Conservation (phyloP, 2,888 invertebrate species). For the Macrosoma leucophasiata region DNA sequence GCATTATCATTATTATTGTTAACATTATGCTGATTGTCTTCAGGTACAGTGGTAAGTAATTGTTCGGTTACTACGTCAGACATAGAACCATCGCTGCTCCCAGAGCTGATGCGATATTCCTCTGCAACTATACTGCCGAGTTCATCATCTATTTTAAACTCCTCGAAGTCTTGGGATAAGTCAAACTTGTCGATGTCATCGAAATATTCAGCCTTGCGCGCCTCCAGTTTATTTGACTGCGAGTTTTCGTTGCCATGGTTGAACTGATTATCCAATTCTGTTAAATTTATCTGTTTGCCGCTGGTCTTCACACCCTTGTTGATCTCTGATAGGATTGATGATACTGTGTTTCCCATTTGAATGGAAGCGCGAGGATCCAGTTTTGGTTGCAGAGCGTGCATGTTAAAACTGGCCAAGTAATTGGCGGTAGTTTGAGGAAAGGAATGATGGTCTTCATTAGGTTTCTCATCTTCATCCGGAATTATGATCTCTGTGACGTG, state of each 20-base stretch:
- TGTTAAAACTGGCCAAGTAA: constrained; percentile 59
- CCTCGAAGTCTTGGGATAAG: constrained; percentile 85
- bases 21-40: constrained; percentile 40
- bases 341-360: constrained; percentile 78
- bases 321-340: constrained; percentile 76
- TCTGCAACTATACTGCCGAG: constrained; percentile 68
- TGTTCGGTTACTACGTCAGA: constrained; percentile 64
- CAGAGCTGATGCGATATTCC: constrained; percentile 71
- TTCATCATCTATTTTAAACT: constrained; percentile 86
- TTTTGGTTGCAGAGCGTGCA: constrained; percentile 64
- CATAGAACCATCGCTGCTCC: constrained; percentile 65
- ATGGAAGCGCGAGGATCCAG: constrained; percentile 72
- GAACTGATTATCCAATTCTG: constrained; percentile 64
- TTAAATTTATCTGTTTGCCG: constrained; percentile 61
- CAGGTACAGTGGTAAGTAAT: constrained; percentile 50
- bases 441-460: constrained; percentile 52
- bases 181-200: constrained; percentile 78
- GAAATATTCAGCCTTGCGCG: constrained; percentile 63
- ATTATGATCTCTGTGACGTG: constrained; percentile 85
- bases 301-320: constrained; percentile 67
- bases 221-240: constrained; percentile 40
- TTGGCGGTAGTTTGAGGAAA: constrained; percentile 52
- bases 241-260: constrained; percentile 48
- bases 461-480: constrained; percentile 77
- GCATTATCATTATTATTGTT: constrained; percentile 38